Conservation (phyloP, 2,888 invertebrate genomes). For the Latrodectus elegans region DNA sequence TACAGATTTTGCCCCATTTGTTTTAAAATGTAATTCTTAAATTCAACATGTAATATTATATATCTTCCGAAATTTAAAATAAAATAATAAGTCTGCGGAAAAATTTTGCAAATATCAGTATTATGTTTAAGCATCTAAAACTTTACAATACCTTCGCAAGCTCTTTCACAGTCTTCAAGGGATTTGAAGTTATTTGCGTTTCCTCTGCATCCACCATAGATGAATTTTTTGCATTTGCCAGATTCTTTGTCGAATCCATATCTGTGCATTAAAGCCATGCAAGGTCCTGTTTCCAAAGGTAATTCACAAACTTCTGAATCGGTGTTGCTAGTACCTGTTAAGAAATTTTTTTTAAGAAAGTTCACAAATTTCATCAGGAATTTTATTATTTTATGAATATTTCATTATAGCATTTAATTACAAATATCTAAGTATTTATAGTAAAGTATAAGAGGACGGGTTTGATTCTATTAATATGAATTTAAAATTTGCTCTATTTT, state of each 20-base stretch:
- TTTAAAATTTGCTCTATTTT: no score
- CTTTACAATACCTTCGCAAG: not conserved
- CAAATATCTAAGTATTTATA: not conserved
- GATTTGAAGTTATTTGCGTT: conserved; percentile 71
- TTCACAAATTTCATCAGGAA: not conserved
- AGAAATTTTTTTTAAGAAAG: not conserved
- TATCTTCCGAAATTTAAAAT: no score
- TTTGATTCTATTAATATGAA: no score
- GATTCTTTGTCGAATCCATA: conserved; percentile 70
- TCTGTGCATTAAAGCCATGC: conserved; percentile 61
- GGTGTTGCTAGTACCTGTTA: not conserved
- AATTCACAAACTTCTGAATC: conserved; percentile 1
- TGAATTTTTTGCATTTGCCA: conserved; percentile 71
- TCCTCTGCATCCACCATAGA: conserved; percentile 72
- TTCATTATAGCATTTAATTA: conserved; percentile 24
- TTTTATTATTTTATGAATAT: not conserved
- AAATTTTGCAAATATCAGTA: no score
- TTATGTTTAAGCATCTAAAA: no score
- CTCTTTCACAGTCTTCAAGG: conserved; percentile 32
- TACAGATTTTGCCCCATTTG: no score
- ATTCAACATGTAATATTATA: no score
- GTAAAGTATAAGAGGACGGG: not conserved
- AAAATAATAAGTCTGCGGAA: no score
- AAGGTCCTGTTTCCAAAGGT: conserved; percentile 28
- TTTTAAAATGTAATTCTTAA: no score